Conservation (phyloP, 2,888 invertebrate genomes). For the Cryptosula pallasiana region DNA sequence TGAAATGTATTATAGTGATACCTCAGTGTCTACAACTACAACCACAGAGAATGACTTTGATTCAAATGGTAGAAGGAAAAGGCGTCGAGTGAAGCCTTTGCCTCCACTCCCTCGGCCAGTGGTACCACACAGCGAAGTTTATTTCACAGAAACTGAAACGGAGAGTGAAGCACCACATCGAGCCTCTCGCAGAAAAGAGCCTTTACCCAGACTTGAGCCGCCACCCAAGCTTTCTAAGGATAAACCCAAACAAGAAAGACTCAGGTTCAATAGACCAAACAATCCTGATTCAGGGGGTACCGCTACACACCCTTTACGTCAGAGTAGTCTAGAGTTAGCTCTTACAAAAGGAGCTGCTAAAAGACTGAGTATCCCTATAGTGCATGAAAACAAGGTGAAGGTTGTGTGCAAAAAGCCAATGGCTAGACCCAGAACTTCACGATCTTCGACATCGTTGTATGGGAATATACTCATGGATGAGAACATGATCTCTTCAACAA, state of each 20-base stretch:
- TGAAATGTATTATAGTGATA: slow-evolving; percentile 22
- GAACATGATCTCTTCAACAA: background rate
- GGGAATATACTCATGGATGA: background rate
- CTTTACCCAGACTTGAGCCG: background rate
- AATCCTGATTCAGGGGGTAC: background rate
- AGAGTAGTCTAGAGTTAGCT: background rate
- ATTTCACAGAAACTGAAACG: slow-evolving; percentile 20
- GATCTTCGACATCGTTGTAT: background rate
- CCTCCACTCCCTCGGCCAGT: slow-evolving; percentile 5
- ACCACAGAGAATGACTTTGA: background rate
- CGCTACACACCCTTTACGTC: background rate
- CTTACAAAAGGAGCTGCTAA: slow-evolving; percentile 14
- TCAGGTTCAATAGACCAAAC: background rate
- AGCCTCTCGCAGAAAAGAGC: background rate
- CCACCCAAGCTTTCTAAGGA: background rate
- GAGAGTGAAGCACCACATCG: slow-evolving; percentile 1
- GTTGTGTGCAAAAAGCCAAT: background rate
- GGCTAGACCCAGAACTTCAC: background rate
- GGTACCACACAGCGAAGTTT: slow-evolving; percentile 14
- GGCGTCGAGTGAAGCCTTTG: background rate
- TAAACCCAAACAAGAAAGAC: background rate
- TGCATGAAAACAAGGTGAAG: background rate
- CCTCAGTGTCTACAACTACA: background rate
- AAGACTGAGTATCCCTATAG: background rate
- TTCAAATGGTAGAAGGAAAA: slow-evolving; percentile 1